Percentiles rank a stretch among this genome's conserved stretches.
phyloP scores from a whole-genome alignment of 2,797 vertebrate species.

The Coranthus polyacanthus region DNA sequence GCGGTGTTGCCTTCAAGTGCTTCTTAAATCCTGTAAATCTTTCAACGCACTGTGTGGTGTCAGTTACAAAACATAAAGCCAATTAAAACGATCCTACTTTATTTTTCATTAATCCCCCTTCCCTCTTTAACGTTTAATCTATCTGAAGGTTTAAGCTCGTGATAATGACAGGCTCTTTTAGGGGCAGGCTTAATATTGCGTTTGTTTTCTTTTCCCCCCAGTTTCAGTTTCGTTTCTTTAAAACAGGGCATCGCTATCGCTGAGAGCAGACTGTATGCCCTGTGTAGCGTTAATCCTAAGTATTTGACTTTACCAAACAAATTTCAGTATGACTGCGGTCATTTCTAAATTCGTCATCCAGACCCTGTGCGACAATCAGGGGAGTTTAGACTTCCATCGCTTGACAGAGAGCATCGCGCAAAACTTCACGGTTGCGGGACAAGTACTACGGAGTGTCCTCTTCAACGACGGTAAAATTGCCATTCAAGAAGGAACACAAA shows the following conservation, averaged over 20 bases:
- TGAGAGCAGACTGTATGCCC: neutral
- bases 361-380: conserved; percentile 77
- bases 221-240: conserved; percentile 14
- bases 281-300: no score
- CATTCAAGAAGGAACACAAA: conserved; percentile 34
- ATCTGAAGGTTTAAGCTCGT: no score
- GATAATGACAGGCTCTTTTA: no score
- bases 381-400: conserved; percentile 62
- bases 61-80: neutral
- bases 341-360: conserved; percentile 50
- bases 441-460: conserved; percentile 51
- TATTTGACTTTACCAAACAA: rapidly evolving
- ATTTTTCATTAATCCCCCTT: no score
- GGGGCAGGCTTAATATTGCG: no score
- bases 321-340: conserved; percentile 41
- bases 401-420: conserved; percentile 53
- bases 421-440: conserved; percentile 33
- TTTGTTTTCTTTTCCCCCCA: no score
- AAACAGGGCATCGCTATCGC: no score
- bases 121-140: no score
- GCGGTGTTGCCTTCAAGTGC: conserved; percentile 25
- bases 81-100: no score
- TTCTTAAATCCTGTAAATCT: no score
- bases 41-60: neutral
- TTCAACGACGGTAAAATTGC: conserved; percentile 67